Conservation (phyloP, 2,797 vertebrate species). For the Rachycentron canadum region DNA sequence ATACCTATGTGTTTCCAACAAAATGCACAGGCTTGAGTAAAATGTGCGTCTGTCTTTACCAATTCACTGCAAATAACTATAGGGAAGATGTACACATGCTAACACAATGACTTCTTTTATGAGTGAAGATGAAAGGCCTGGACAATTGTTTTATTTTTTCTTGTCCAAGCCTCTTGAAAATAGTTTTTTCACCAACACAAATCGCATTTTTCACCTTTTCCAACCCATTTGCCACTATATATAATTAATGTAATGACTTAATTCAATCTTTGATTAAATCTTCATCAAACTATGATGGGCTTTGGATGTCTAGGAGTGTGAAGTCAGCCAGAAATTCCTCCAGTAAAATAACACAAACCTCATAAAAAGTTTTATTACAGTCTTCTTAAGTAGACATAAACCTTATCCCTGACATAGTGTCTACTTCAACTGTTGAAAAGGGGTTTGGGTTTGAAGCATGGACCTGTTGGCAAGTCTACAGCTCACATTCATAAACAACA, state of each 20-base stretch:
- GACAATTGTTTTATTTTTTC: no score
- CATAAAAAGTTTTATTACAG: slow-evolving; percentile 1
- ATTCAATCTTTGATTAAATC: background rate
- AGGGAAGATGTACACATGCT: no score
- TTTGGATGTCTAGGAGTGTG: background rate
- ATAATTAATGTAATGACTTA: background rate
- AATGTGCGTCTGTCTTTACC: no score
- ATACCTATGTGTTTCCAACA: no score
- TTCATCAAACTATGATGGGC: background rate
- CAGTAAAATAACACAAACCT: slow-evolving; percentile 22
- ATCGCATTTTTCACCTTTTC: background rate
- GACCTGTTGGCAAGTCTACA: slow-evolving; percentile 23
- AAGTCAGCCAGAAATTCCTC: background rate
- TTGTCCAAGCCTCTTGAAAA: background rate
- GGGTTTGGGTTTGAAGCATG: slow-evolving; percentile 9
- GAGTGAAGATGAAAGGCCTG: no score
- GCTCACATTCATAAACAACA: slow-evolving; percentile 33
- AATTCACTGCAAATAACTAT: no score
- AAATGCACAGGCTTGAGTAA: background rate
- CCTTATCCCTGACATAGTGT: slow-evolving; percentile 20
- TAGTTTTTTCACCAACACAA: background rate
- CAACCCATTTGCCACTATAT: background rate
- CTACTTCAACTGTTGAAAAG: slow-evolving; percentile 9
- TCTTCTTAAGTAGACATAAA: slow-evolving; percentile 8
- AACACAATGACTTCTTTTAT: no score